A percentile compares a stretch with the other conserved stretches of the same genome.
Conservation (phyloP, 2,113 vertebrate species). For the Hypanus sabinus region DNA sequence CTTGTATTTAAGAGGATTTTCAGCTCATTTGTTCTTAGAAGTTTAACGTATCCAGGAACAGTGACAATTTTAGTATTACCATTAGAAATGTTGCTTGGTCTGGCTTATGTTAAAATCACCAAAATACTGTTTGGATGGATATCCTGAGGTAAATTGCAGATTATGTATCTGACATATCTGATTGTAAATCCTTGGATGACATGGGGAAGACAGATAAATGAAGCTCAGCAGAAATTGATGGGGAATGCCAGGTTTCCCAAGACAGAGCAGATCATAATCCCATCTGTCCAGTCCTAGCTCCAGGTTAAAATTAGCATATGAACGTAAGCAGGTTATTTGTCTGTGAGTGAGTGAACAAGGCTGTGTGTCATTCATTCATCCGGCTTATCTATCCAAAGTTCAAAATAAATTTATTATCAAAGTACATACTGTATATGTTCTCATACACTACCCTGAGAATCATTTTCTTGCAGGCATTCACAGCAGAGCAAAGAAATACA, state of each 20-base stretch:
- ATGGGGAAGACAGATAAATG: background rate
- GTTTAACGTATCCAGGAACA: background rate
- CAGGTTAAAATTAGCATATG: too few species aligned
- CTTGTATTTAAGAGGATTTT: background rate
- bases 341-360: too few species aligned
- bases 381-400: too few species aligned
- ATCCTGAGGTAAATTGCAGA: background rate
- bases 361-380: too few species aligned
- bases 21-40: background rate
- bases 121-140: background rate
- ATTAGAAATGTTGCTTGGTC: background rate
- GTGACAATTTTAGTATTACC: background rate
- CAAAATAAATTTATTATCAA: too few species aligned
- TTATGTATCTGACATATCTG: background rate
- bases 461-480: too few species aligned
- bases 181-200: background rate
- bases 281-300: too few species aligned
- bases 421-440: too few species aligned
- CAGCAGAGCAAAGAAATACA: too few species aligned
- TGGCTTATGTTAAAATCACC: background rate
- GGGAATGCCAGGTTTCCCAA: background rate
- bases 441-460: too few species aligned
- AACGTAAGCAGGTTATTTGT: too few species aligned
- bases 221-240: background rate
- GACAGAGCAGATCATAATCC: too few species aligned